These are phyloP conservation scores for Phoxinus dragarum DNA, from an alignment of 2,797 vertebrate species.

Conservation along the genomic window DNA sequence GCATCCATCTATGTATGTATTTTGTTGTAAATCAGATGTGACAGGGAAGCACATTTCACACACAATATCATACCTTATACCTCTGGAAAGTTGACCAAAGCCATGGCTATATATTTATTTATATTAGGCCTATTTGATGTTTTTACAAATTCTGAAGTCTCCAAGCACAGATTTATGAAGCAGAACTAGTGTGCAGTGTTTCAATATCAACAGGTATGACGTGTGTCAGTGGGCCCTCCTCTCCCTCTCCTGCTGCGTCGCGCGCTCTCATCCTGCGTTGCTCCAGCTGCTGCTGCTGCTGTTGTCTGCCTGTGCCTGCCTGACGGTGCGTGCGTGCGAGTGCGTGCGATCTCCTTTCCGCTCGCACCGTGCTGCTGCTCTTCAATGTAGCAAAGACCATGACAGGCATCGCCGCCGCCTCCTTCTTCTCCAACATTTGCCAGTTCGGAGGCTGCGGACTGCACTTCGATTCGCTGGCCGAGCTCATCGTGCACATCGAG, in stretches of 20 bases:
- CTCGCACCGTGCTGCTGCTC: constrained; percentile 15
- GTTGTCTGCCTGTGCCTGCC: constrained; percentile 74
- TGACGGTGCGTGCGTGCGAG: constrained; percentile 66
- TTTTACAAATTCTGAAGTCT: too few species aligned
- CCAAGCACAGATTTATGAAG: not conserved
- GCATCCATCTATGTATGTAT: not conserved
- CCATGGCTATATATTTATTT: too few species aligned
- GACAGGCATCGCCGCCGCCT: constrained; percentile 98
- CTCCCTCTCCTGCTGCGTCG: constrained; percentile 71
- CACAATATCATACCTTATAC: too few species aligned
- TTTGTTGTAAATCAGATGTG: not conserved
- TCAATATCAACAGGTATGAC: constrained; percentile 76
- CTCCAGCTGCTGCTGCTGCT: constrained; percentile 84
- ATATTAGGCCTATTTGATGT: too few species aligned
- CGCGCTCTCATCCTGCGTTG: constrained; percentile 68
- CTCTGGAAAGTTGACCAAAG: too few species aligned
- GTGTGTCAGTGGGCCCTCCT: constrained; percentile 75
- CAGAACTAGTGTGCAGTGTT: constrained; percentile 21
- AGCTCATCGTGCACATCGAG: constrained; percentile 97
- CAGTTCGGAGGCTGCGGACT: constrained; percentile 94
- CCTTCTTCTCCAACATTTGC: constrained; percentile 97
- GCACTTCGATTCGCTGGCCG: constrained; percentile 91
- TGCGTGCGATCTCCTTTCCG: constrained; percentile 69
- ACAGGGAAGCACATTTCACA: not conserved
- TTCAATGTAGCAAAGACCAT: constrained; percentile 88